Conservation (phyloP, 2,113 vertebrate species). For the Strigops habroptila region DNA sequence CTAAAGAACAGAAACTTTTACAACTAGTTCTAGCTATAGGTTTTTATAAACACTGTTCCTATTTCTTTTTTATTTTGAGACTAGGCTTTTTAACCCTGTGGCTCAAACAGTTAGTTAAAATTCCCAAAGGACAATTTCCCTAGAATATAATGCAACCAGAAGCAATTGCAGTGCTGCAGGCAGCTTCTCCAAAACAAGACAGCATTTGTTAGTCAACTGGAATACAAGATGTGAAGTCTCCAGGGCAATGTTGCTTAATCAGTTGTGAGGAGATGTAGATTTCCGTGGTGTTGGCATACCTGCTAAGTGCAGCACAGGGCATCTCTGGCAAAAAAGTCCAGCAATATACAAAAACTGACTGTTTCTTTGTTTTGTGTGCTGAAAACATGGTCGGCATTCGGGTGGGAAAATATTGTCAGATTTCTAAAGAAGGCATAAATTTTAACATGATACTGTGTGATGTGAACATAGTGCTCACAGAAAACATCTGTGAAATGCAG, state of each 20-base stretch:
- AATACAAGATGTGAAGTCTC: neutral
- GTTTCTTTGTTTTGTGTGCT: neutral
- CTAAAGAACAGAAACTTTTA: neutral
- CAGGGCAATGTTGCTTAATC: neutral
- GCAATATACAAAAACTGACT: neutral
- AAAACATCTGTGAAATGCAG: neutral
- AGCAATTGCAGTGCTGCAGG: neutral
- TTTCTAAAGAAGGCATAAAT: neutral
- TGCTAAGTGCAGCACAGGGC: neutral
- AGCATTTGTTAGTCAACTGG: conserved; percentile 17
- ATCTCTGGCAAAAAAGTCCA: neutral
- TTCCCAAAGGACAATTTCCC: neutral
- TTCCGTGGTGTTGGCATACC: neutral
- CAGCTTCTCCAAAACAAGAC: conserved; percentile 4
- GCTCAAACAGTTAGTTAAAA: neutral
- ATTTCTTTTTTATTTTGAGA: neutral
- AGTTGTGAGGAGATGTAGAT: neutral
- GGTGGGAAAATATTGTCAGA: neutral
- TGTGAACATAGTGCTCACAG: neutral
- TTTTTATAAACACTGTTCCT: neutral
- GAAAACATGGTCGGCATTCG: neutral
- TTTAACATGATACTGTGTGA: neutral
- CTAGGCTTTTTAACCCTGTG: neutral
- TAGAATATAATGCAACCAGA: neutral
- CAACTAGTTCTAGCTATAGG: neutral